Base-by-base conservation (phyloP, 2,113 vertebrate species). In the Lonchura striata region DNA sequence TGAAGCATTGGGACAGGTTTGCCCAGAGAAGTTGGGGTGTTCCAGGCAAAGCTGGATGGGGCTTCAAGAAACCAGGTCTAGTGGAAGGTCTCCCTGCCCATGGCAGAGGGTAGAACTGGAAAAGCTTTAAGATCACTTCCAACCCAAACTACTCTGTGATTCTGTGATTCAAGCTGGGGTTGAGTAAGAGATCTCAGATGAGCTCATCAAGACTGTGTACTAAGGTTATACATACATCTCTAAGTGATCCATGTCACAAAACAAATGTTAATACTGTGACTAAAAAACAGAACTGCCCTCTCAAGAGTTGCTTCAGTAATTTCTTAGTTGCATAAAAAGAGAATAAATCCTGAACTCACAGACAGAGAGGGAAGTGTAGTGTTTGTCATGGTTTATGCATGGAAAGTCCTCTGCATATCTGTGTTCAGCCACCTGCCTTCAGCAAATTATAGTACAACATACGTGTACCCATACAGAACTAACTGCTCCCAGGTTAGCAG, bases 391-490 rank as follows among this genome's bases (percentile, higher is more conserved):
- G 50, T 37, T 92, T 80, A 42, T 41, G 15, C 2, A 76, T 6
- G 52, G 74, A 30, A 86, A 47, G 44, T 37, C 41, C 66, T 65
- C 42, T 0, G 0, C 21, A 0, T 60, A 37, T 5, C 57, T 27
- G 8, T n/a, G 54, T 78, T 86, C 89, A 90, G 57, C 70, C 78
- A 84, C 69, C 70, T 82, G 76, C 75, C 49, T 72, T 88, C 78
- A 82, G 49, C 41, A 86, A 70, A 71, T 44, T 68, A 53, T 7
- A 86, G 68, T 18, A 41, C 50, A 41, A 66, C 17, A 20, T 16
- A 39, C 1, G 1, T 41, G 57, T 64, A 35, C 4, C 41, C 79
- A 79, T 21, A 85, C 14, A 76, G 65, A 89, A 64, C 70, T 65
- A 84, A 59, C 61, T 77, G 63, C 6, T 23, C 50, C 68, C 84